Base-by-base conservation (phyloP, 1,140 invertebrate species). In the Chironomus striatipennis region DNA sequence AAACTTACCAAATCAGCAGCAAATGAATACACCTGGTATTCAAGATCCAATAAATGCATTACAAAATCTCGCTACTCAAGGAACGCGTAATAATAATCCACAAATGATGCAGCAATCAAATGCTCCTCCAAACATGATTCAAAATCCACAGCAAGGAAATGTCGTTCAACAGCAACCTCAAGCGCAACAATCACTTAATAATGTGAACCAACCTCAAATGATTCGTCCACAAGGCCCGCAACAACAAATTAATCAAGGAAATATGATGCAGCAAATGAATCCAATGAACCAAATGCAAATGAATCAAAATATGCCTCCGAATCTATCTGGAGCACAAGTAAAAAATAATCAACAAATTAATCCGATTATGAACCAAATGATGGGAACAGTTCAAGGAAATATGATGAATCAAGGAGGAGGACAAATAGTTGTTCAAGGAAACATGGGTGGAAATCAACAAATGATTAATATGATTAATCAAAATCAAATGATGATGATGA, bases 1-100 rank as follows among this genome's bases (percentile, higher is more conserved):
- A 42, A 43, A 74, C 7, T 47, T 65, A 42, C 20, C n/a, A 1
- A 20, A 67, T 7, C 74, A 74, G 24, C 74, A 74, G 20, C 73
- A 42, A 17, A 7, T n/a, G 5, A 73, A 73, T 17, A 20, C 2
- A 42, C 73, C 73, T 2, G 12, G 17, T 75, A 83, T 84, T 43
- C 88, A 88, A 65, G 93, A 95, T 83, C 93, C 93, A 0, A 91
- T 96, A 76, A 93, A 93, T 81, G 94, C 93, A 12, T 81, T 96
- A 17, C 93, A 95, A 80, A 95, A 89, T 77, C 83, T 95, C 74
- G 92, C 93, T 1, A 89, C 90, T 76, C 93, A 94, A 81, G 90
- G 90, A 75, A 87, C 85, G 73, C 83, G 86, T 0, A 87, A 87
- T 78, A 70, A 43, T 7, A 64, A 72, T 21, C 85, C 87, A 75